Evolutionary conservation across 2,888 invertebrate species (phyloP), one percentile per base, ranked within the genome.

Genomic region (Dorcus parallelipipedus): DNA sequence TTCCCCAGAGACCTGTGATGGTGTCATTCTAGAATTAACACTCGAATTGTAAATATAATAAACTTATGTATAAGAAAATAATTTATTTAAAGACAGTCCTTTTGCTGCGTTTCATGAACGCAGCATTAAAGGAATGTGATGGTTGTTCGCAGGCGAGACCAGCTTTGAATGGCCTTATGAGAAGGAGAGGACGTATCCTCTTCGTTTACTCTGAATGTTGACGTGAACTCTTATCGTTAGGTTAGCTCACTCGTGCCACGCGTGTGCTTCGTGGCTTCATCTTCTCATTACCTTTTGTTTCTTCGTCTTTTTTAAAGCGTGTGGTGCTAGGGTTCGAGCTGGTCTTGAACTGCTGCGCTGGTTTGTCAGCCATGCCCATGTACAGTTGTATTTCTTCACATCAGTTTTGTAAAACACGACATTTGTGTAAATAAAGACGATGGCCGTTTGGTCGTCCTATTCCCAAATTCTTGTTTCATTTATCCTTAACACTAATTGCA

Each of bases 371-470:
- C 43, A 55, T 55, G 60, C 56, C 56, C 50, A 52, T 60, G 60
- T 59, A 59, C 59, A 59, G 59, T 55, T 72, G 62, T 67, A 73
- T 67, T 71, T 70, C 72, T 71, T 72, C 72, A 72, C 73, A 74
- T 71, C 72, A 73, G 72, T 76, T 77, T 76, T 77, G 74, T 76
- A 76, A 75, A 70, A 67, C 67, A 71, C 64, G 67, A 68, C 63
- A 75, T 76, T 77, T 77, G 73, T 76, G 74, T 77, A 76, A 77
- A 77, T 77, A 77, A 77, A 76, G 68, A 69, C 57, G 73, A 67
- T 71, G 71, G 73, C 74, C 45, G 20, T 17, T 20, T 20, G 45
- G 45, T 23, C 20, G 45, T 45, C 45, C 45, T 45, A 45, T 45
- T 45, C 45, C 59, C 54, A 55, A 40, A 52, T 55, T 52, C 48